A percentile compares a stretch with the other conserved stretches of the same genome.
phyloP scores from a whole-genome alignment of 2,797 vertebrate genomes.

The Lagocephalus sceleratus region DNA sequence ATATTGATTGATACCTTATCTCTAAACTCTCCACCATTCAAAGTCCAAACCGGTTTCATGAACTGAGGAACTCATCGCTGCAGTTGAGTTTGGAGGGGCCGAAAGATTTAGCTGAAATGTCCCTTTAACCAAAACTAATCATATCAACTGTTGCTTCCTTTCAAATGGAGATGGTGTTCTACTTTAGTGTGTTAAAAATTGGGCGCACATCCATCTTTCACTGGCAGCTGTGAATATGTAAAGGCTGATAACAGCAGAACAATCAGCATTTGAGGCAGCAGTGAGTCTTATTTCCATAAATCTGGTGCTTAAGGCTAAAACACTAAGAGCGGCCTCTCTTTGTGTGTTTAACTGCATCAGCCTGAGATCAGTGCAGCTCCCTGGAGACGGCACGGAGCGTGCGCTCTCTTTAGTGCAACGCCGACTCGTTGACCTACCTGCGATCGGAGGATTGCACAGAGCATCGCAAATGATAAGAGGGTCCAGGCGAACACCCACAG shows the following conservation, averaged over 20 bases:
- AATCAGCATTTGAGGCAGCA: constrained; percentile 2
- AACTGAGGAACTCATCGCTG: too few relatives aligned
- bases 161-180: neutral
- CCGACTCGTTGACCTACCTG: constrained; percentile 59
- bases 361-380: constrained; percentile 31
- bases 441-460: constrained; percentile 74
- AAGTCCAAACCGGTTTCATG: too few relatives aligned
- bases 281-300: constrained; percentile 11
- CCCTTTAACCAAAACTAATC: too few relatives aligned
- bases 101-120: too few relatives aligned
- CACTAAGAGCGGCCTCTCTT: constrained; percentile 6
- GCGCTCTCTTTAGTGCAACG: constrained; percentile 38
- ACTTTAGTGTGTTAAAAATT: neutral
- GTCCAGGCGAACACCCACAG: constrained; percentile 68
- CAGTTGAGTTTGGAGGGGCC: too few relatives aligned
- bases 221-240: constrained; percentile 10
- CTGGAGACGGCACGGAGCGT: constrained; percentile 21
- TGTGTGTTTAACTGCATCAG: constrained; percentile 12
- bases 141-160: too few relatives aligned
- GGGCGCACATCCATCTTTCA: neutral
- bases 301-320: constrained; percentile 19
- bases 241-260: constrained; percentile 7
- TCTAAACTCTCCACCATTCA: too few relatives aligned
- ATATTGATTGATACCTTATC: too few relatives aligned
- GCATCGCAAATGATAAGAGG: constrained; percentile 73